Base-by-base conservation (phyloP, 2,888 invertebrate species). In the Chesias legatella region DNA sequence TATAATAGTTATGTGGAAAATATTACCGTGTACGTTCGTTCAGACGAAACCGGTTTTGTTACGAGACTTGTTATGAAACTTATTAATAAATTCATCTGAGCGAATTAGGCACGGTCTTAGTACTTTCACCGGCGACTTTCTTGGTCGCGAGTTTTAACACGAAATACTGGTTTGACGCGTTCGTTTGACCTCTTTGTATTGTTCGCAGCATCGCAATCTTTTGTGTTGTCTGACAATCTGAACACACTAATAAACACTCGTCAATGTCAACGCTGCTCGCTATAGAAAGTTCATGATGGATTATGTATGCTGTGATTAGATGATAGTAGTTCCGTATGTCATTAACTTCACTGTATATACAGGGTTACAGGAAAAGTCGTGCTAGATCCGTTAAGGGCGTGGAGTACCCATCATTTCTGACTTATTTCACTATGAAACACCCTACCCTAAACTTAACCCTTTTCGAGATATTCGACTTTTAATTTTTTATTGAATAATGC, bases 41-140 rank as follows among this genome's bases (percentile, higher is more conserved):
- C 53, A 63, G 53, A 62, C 55, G 53, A 53, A 59, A 82, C 84
- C 75, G 77, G 82, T 84, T 77, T 54, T 48, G 69, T 78, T 72
- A 74, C 73, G 70, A 74, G 63, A 68, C 59, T 63, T 74, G 75
- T 81, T 84, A 85, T 73, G 79, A 81, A 79, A 79, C 73, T 65
- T 67, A 71, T 79, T 79, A 72, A 72, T 71, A 73, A 53, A 77
- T 76, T 73, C 67, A 60, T 71, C 59, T 61, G 70, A 67, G 61
- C 65, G 73, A 78, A 79, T 83, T 80, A 78, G 78, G 70, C 53
- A 58, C 60, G 73, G 65, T 55, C 65, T 62, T 51, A 58, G 67
- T 76, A 84, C 84, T 85, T 86, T 85, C 85, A 84, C 82, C 83
- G 62, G 50, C 56, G 67, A 74, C 80, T 83, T 80, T 82, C 82